A percentile compares a stretch with the other conserved stretches of the same genome.
These are phyloP conservation scores for Campylorhamphus procurvoides DNA, from an alignment of 2,113 vertebrate genomes.

Conservation along the genomic window DNA sequence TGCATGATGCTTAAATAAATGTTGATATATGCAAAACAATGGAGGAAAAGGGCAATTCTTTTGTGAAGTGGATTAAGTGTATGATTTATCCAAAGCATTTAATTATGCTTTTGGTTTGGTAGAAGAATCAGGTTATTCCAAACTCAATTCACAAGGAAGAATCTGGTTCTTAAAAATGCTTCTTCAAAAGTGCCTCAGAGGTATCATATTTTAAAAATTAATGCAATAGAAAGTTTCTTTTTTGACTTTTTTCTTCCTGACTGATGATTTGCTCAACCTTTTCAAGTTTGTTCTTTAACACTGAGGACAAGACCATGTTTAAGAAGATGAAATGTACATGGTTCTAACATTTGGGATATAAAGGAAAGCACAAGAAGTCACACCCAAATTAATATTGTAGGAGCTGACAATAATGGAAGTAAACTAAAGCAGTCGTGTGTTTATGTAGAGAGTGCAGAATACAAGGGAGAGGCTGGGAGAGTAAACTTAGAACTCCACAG, in stretches of 20 bases:
- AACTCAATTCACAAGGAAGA: not conserved
- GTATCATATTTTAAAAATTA: not conserved
- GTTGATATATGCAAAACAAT: not conserved
- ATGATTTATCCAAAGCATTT: not conserved
- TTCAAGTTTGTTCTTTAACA: not conserved
- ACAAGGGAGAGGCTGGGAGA: not conserved
- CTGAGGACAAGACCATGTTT: not conserved
- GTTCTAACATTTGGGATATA: not conserved
- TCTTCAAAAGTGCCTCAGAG: not conserved
- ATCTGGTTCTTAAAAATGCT: not conserved
- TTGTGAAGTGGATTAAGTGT: not conserved
- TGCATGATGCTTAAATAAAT: not conserved
- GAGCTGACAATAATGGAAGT: not conserved
- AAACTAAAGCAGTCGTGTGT: not conserved
- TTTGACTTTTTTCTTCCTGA: not conserved
- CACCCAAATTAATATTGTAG: not conserved
- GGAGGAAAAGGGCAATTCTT: not conserved
- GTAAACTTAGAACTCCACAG: not conserved
- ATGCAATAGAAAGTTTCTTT: not conserved
- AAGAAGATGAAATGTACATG: not conserved
- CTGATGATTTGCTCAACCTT: not conserved
- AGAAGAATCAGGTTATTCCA: not conserved
- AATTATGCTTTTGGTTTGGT: not conserved
- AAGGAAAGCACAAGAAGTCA: not conserved
- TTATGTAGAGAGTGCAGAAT: not conserved